Evolutionary conservation across 2,113 vertebrate species (phyloP).

Genomic region (Nycticorax nycticorax): DNA sequence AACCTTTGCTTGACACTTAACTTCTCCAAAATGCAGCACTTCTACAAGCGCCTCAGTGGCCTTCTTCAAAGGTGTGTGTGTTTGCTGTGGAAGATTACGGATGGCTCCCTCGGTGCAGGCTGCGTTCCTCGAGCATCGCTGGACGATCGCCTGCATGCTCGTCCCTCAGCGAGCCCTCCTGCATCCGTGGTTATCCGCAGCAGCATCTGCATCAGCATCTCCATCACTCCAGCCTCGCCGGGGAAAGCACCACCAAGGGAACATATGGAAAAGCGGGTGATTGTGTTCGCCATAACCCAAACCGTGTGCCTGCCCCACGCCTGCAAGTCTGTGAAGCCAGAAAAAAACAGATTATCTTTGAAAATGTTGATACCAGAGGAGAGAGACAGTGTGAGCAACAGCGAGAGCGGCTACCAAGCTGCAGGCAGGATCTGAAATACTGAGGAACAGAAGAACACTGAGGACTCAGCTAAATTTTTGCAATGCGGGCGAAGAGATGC

Average conservation of each 20-base stretch:
- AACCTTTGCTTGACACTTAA: not conserved
- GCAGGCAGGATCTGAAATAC: not conserved
- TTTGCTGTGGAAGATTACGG: not conserved
- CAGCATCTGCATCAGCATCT: too few species aligned
- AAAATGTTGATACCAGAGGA: not conserved
- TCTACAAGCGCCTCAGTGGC: not conserved
- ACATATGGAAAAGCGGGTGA: not conserved
- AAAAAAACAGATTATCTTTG: not conserved
- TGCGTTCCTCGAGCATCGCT: not conserved
- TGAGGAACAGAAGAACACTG: not conserved
- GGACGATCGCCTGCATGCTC: not conserved
- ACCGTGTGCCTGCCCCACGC: not conserved
- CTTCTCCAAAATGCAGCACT: slow-evolving; percentile 1
- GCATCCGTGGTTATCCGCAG: not conserved
- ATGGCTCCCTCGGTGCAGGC: not conserved
- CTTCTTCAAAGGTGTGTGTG: not conserved
- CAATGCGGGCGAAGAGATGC: not conserved
- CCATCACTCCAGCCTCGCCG: not conserved
- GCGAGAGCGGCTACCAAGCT: not conserved
- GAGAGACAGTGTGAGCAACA: not conserved
- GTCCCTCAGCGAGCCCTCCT: not conserved
- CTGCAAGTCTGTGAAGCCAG: not conserved
- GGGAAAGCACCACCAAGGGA: not conserved
- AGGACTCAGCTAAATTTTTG: not conserved
- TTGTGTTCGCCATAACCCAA: not conserved